A percentile compares a stretch with the other conserved stretches of the same genome.
Evolutionary conservation across 2,888 invertebrate species (phyloP).

Genomic region (Synanthedon formicaeformis): DNA sequence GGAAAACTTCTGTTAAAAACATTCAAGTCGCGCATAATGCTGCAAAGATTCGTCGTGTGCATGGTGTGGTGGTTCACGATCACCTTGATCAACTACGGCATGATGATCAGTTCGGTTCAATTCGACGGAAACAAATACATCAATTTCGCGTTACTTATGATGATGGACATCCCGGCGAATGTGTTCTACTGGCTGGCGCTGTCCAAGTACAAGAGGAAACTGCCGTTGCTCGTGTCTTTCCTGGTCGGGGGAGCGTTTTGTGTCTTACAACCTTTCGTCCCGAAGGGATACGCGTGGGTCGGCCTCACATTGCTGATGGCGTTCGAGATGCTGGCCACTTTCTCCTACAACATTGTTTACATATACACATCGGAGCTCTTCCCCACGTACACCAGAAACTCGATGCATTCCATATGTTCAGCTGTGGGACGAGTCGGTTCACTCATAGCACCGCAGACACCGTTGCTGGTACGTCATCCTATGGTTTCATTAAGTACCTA

Average conservation of each 20-base stretch:
- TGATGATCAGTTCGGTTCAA: slow-evolving; percentile 62
- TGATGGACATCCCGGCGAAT: slow-evolving; percentile 60
- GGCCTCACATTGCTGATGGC: slow-evolving; percentile 63
- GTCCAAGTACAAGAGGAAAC: slow-evolving; percentile 44
- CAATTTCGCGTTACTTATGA: slow-evolving; percentile 53
- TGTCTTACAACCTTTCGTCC: slow-evolving; percentile 49
- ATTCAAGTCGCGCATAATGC: slow-evolving; percentile 50
- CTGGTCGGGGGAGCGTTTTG: slow-evolving; percentile 52
- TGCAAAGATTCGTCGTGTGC: slow-evolving; percentile 53
- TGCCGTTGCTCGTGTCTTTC: slow-evolving; percentile 45
- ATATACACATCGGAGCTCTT: slow-evolving; percentile 81
- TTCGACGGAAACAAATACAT: slow-evolving; percentile 58
- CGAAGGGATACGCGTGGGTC: slow-evolving; percentile 51
- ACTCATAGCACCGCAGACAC: slow-evolving; percentile 78
- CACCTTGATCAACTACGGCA: slow-evolving; percentile 60
- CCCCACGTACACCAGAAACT: slow-evolving; percentile 78
- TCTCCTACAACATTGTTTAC: slow-evolving; percentile 76
- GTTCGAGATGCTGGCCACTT: slow-evolving; percentile 76
- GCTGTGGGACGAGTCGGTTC: slow-evolving; percentile 79
- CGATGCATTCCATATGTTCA: slow-evolving; percentile 76
- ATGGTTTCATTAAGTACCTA: too few species aligned
- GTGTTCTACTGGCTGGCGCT: slow-evolving; percentile 56
- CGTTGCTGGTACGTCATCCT: slow-evolving; percentile 65
- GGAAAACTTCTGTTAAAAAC: slow-evolving; percentile 44
- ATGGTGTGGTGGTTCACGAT: slow-evolving; percentile 63